Percentiles rank a stretch among this genome's conserved stretches.
These are phyloP conservation scores for Gerris lacustris DNA, from an alignment of 2,888 invertebrate species.

Conservation along the genomic window DNA sequence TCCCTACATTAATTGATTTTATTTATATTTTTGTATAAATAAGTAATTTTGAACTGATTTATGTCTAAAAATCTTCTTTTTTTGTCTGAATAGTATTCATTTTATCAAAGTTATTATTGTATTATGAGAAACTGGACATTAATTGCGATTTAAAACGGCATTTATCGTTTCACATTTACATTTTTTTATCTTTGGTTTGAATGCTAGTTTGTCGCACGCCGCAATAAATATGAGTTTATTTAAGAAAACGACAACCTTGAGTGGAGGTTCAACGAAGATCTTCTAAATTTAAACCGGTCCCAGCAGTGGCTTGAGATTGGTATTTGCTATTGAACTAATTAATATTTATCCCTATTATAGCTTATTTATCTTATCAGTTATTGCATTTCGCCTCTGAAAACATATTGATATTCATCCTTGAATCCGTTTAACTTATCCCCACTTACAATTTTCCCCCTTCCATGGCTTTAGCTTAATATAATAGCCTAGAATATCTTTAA, in stretches of 20 bases:
- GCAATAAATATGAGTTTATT: not conserved
- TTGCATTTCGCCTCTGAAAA: not conserved
- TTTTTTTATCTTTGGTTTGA: too few species aligned
- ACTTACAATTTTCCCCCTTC: not conserved
- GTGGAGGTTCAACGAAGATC: not conserved
- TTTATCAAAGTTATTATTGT: too few species aligned
- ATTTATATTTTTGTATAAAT: too few species aligned
- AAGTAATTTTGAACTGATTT: too few species aligned
- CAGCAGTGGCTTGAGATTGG: not conserved
- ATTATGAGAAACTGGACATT: too few species aligned
- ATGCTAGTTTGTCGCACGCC: too few species aligned
- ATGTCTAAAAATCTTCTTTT: too few species aligned
- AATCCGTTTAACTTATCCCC: not conserved
- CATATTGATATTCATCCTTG: slow-evolving; percentile 2
- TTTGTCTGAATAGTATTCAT: too few species aligned
- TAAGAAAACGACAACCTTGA: not conserved
- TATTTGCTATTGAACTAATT: not conserved
- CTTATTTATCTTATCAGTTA: slow-evolving; percentile 1
- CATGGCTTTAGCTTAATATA: too few species aligned
- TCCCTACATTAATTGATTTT: not conserved
- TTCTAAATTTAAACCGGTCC: not conserved
- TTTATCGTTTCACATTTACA: too few species aligned
- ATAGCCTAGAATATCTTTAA: too few species aligned
- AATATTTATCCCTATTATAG: slow-evolving; percentile 5
- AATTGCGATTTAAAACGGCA: too few species aligned